phyloP scores from a whole-genome alignment of 2,888 invertebrate species.

The Synanthedon myopaeformis region DNA sequence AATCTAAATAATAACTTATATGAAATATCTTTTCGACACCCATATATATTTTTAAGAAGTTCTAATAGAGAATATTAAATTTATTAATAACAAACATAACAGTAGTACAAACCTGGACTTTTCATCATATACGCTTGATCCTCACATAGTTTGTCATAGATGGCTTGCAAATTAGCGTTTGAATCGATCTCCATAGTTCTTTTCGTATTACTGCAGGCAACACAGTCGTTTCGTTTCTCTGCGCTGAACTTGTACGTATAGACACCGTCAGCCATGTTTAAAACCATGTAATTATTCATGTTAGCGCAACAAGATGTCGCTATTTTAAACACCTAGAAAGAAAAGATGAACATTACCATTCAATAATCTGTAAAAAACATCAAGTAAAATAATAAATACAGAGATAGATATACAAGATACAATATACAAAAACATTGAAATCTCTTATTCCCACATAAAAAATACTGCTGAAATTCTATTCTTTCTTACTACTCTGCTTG shows the following conservation, averaged over 20 bases:
- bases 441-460: no score
- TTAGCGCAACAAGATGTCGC: slow-evolving; percentile 92
- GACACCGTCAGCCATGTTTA: slow-evolving; percentile 95
- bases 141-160: slow-evolving; percentile 85
- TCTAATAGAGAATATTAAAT: no score
- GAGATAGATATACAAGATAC: no score
- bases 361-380: not conserved
- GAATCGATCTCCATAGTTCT: slow-evolving; percentile 72
- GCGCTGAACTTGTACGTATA: slow-evolving; percentile 96
- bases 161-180: slow-evolving; percentile 77
- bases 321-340: slow-evolving; percentile 86
- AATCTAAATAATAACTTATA: no score
- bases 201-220: slow-evolving; percentile 86
- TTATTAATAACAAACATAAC: no score
- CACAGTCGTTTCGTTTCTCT: slow-evolving; percentile 86
- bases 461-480: no score
- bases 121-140: slow-evolving; percentile 88
- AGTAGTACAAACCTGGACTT: slow-evolving; percentile 74
- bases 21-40: no score
- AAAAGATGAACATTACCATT: not conserved
- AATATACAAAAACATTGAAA: no score
- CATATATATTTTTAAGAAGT: no score
- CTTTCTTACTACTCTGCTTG: no score
- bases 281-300: slow-evolving; percentile 96
- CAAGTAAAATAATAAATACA: no score